These are phyloP conservation scores for Catostomus latipinnis DNA, from an alignment of 2,797 vertebrate species.

Conservation along the genomic window DNA sequence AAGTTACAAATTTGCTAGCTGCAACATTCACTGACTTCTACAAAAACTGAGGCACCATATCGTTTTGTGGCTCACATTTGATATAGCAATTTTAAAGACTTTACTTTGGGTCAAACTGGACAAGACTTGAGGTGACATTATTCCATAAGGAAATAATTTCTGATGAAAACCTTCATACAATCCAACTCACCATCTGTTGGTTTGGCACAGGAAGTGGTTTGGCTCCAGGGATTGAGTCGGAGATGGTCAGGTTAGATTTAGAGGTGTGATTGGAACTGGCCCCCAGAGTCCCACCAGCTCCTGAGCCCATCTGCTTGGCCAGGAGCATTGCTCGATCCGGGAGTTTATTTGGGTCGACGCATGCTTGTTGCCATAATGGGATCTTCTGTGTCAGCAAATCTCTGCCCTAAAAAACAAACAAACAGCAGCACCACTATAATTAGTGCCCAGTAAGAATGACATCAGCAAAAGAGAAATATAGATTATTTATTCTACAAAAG, in stretches of 20 bases:
- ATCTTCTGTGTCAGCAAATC: slow-evolving; percentile 93
- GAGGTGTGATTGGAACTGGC: slow-evolving; percentile 80
- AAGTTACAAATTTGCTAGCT: slow-evolving; percentile 1
- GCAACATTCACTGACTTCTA: background rate
- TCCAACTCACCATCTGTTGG: slow-evolving; percentile 55
- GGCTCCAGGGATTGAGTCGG: slow-evolving; percentile 90
- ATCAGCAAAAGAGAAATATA: background rate
- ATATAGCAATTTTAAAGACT: background rate
- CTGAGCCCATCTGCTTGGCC: slow-evolving; percentile 89
- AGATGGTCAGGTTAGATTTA: slow-evolving; percentile 86
- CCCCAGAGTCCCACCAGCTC: slow-evolving; percentile 66
- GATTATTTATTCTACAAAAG: background rate
- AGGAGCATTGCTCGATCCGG: slow-evolving; percentile 90
- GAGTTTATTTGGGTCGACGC: slow-evolving; percentile 91
- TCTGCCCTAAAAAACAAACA: slow-evolving; percentile 81
- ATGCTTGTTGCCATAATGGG: slow-evolving; percentile 92
- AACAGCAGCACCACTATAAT: slow-evolving; percentile 13
- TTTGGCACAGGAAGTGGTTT: slow-evolving; percentile 90
- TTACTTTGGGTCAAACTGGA: background rate
- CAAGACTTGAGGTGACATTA: background rate
- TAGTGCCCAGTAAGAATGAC: background rate
- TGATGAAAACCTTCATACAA: background rate
- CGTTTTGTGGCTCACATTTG: background rate
- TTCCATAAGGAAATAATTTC: background rate
- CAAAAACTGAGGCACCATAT: background rate